Conservation (phyloP, 2,113 vertebrate genomes). For the Dipodomys ordii region DNA sequence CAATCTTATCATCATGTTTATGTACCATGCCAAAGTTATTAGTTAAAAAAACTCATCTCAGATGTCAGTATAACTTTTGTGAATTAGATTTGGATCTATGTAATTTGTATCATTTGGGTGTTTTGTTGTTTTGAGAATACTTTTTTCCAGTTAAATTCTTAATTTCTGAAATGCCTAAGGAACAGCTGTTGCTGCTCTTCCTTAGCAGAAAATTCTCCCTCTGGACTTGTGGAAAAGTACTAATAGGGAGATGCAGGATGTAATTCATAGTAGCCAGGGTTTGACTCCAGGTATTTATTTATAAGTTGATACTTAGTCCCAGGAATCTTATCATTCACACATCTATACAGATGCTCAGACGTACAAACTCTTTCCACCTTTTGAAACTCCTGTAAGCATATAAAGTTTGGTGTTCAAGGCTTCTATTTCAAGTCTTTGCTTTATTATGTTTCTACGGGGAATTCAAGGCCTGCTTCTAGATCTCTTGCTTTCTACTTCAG, state of each 20-base stretch:
- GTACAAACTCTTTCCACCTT: constrained; percentile 46
- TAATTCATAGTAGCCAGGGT: constrained; percentile 28
- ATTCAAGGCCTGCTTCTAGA: constrained; percentile 78
- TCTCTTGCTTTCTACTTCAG: constrained; percentile 75
- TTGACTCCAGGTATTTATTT: neutral
- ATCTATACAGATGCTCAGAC: constrained; percentile 40
- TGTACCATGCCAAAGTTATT: neutral
- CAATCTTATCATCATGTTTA: neutral
- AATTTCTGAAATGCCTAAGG: neutral
- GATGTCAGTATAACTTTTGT: neutral
- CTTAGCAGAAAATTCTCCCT: neutral
- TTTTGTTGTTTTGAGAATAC: neutral
- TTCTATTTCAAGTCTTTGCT: constrained; percentile 78
- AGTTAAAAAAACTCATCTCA: neutral
- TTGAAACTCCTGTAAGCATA: constrained; percentile 57
- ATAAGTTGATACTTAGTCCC: constrained; percentile 22
- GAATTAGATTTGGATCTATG: neutral
- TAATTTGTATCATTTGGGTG: neutral
- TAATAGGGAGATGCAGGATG: neutral
- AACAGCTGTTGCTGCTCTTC: neutral
- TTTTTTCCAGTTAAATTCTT: neutral
- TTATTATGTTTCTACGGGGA: constrained; percentile 72
- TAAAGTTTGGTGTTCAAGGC: constrained; percentile 67
- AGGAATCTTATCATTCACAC: constrained; percentile 12
- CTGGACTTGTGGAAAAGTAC: neutral